Evolutionary conservation across 2,888 invertebrate species (phyloP), one percentile per base, ranked within the genome.

Genomic region (Sycophila texana): DNA sequence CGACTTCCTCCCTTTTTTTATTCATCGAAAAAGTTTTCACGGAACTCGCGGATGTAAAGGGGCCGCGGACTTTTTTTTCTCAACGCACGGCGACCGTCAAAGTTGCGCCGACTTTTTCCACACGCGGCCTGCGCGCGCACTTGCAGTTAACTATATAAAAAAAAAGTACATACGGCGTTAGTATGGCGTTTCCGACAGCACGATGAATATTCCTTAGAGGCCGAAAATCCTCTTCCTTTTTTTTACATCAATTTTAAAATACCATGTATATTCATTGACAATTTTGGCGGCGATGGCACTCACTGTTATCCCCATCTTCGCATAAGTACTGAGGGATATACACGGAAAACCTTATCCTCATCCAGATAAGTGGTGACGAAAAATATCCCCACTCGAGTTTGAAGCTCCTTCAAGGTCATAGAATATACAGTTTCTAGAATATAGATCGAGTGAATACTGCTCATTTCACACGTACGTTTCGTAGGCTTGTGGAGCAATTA

Each of bases 201-300:
- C 57, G 65, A 65, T 57, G 65, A 65, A 77, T 63, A 61, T 77
- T 71, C 55, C 55, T 39, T 20, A 49, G n/a, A 12, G n/a, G 20
- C 10, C 20, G 2, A 22, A 20, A 13, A 26, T 14, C 47, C 39
- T 39, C 39, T 7, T 65, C 18, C 20, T 39, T 20, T 14, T n/a
- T 53, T 60, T 51, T 53, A 47, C 57, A 51, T 72, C 49, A 51
- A 30, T 26, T 67, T 73, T 77, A 77, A 77, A 77, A 67, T 77
- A 73, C 77, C 14, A 77, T 77, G 53, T 73, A 73, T 77, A 77
- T 77, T 77, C 72, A 77, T 73, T 67, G 77, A 26, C 39, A 14
- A 67, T 67, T 57, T 66, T 58, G 14, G 47, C 61, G 20, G 16
- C 51, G 60, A 60, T 20, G 60, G 39, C 20, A 7, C 10, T 10